phyloP scores from a whole-genome alignment of 2,888 invertebrate genomes.

The Chrysotoxum bicinctum region DNA sequence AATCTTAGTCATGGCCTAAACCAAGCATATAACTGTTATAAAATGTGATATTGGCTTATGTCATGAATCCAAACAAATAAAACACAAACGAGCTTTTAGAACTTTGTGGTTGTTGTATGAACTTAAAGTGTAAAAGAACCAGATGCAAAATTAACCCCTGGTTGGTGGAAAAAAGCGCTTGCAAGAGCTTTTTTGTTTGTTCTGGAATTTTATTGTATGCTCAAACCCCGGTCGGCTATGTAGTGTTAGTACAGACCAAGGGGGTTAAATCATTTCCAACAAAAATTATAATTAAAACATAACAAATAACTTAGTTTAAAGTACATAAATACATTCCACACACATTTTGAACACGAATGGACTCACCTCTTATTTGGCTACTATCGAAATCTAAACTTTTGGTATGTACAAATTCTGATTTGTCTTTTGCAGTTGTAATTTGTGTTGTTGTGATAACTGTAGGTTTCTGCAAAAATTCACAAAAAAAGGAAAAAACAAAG shows the following conservation, averaged over 20 bases:
- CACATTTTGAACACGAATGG: constrained; percentile 7
- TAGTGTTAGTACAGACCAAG: constrained; percentile 40
- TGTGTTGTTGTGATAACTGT: constrained; percentile 73
- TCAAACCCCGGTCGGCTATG: constrained; percentile 14
- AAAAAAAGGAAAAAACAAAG: constrained; percentile 54
- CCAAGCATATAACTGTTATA: constrained; percentile 55
- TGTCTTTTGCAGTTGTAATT: constrained; percentile 74
- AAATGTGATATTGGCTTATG: constrained; percentile 49
- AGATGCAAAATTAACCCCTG: constrained; percentile 27
- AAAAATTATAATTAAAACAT: constrained; percentile 20
- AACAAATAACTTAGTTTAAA: constrained; percentile 7
- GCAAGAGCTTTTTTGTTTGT: constrained; percentile 26
- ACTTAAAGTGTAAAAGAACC: constrained; percentile 37
- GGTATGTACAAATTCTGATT: constrained; percentile 77
- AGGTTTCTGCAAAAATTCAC: constrained; percentile 74
- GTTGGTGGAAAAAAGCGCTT: constrained; percentile 19
- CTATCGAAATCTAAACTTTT: constrained; percentile 77
- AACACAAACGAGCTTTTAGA: constrained; percentile 37
- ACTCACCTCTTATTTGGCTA: constrained; percentile 76
- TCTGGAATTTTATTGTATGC: not conserved
- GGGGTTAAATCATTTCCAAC: not conserved
- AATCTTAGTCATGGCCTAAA: constrained; percentile 50
- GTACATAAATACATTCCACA: constrained; percentile 19
- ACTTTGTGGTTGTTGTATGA: constrained; percentile 47
- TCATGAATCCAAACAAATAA: constrained; percentile 23